Conservation (phyloP, 2,113 vertebrate species). For the Struthio camelus region DNA sequence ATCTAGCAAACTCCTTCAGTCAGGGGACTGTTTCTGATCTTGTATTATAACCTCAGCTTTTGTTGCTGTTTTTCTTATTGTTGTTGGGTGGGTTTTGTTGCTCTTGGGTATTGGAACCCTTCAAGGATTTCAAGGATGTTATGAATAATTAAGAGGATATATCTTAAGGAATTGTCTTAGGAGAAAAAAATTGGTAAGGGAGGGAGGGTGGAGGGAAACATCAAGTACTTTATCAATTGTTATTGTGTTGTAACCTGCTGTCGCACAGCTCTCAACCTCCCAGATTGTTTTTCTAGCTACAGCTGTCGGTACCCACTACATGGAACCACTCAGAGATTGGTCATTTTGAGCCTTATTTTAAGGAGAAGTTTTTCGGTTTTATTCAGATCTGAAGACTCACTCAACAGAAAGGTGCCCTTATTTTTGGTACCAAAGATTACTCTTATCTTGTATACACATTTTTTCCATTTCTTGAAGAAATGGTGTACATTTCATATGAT, state of each 20-base stretch:
- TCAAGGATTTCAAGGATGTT: constrained; percentile 42
- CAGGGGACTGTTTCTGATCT: constrained; percentile 61
- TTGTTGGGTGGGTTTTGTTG: constrained; percentile 33
- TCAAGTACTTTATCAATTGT: constrained; percentile 19
- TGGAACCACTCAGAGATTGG: background rate
- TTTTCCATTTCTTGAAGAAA: constrained; percentile 55
- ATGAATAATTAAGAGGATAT: background rate
- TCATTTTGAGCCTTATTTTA: constrained; percentile 33
- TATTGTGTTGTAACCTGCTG: constrained; percentile 16
- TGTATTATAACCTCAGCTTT: constrained; percentile 67
- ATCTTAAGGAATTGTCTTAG: constrained; percentile 37
- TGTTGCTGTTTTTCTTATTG: constrained; percentile 47
- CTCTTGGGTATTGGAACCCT: constrained; percentile 35
- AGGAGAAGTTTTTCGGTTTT: background rate
- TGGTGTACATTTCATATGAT: constrained; percentile 45
- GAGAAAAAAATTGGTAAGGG: background rate
- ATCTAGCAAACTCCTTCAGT: constrained; percentile 70
- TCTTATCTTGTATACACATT: constrained; percentile 34
- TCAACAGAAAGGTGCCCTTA: constrained; percentile 64
- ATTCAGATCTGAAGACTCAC: constrained; percentile 36
- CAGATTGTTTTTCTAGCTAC: background rate
- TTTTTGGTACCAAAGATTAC: constrained; percentile 84
- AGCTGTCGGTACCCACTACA: background rate
- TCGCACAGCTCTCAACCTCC: constrained; percentile 19
- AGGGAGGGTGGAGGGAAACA: background rate